Conservation (phyloP, 2,888 invertebrate genomes). For the Linyphia triangularis region DNA sequence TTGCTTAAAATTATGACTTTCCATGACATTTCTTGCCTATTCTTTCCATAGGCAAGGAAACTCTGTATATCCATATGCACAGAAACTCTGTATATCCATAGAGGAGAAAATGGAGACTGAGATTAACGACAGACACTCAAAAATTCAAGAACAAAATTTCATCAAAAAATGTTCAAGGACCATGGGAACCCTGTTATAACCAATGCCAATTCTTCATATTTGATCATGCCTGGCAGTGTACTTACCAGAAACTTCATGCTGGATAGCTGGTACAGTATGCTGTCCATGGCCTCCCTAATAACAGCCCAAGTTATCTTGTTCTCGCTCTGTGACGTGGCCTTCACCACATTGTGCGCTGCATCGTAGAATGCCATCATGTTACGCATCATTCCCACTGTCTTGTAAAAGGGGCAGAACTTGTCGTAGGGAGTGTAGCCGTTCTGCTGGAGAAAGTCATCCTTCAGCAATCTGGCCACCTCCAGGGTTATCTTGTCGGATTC, state of each 20-base stretch:
- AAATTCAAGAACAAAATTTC: too few species aligned
- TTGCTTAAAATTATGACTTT: too few species aligned
- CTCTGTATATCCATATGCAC: too few species aligned
- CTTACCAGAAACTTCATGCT: slow-evolving; percentile 99
- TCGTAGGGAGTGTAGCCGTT: slow-evolving; percentile 98
- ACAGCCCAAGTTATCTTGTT: slow-evolving; percentile 99
- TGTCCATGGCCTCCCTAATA: slow-evolving; percentile 97
- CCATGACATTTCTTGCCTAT: too few species aligned
- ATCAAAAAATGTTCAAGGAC: too few species aligned
- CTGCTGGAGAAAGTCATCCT: slow-evolving; percentile 99
- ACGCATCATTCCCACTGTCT: slow-evolving; percentile 98
- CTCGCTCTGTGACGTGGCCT: slow-evolving; percentile 98
- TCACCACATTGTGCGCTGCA: slow-evolving; percentile 97
- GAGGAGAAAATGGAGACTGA: too few species aligned
- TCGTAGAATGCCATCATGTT: slow-evolving; percentile 99
- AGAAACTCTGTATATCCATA: too few species aligned
- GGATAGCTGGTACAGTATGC: slow-evolving; percentile 96
- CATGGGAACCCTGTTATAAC: too few species aligned
- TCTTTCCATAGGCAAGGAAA: too few species aligned
- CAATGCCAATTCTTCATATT: too few species aligned
- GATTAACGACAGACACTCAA: too few species aligned
- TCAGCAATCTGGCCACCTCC: slow-evolving; percentile 97
- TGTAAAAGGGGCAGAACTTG: slow-evolving; percentile 99
- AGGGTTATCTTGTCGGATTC: slow-evolving; percentile 99
- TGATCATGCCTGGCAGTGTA: not conserved